A percentile compares a stretch with the other conserved stretches of the same genome.
Evolutionary conservation across 2,888 invertebrate genomes (phyloP).

Genomic region (Himalopsyche japonica): DNA sequence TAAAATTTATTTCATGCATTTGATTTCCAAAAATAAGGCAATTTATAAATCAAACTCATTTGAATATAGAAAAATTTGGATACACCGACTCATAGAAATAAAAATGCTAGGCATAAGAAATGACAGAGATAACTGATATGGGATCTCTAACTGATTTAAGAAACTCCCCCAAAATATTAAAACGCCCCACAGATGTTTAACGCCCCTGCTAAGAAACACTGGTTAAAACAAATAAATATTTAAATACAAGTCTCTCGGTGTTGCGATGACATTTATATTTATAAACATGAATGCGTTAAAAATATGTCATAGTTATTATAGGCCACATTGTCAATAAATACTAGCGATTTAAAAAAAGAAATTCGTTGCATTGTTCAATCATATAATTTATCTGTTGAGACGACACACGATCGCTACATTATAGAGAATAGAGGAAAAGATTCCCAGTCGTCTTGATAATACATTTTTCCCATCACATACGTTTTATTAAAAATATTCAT

Average conservation of each 20-base stretch:
- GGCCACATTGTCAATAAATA: background rate
- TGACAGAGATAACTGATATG: no score
- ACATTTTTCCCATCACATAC: background rate
- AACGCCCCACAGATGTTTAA: no score
- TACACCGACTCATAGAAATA: no score
- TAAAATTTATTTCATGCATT: no score
- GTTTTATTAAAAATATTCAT: background rate
- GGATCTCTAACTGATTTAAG: no score
- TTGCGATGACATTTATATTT: background rate
- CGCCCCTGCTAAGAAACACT: no score
- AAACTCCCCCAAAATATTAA: no score
- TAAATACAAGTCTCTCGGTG: background rate
- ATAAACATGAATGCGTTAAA: background rate
- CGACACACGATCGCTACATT: background rate
- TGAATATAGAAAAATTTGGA: no score
- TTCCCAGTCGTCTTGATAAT: background rate
- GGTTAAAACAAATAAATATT: background rate
- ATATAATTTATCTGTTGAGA: background rate
- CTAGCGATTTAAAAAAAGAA: background rate
- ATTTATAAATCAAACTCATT: no score
- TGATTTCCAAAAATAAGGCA: no score
- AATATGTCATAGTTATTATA: background rate
- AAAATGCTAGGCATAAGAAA: no score
- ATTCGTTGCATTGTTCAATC: background rate
- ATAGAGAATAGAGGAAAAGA: background rate